Evolutionary conservation across 2,113 vertebrate species (phyloP).

Genomic region (Tiliqua scincoides): DNA sequence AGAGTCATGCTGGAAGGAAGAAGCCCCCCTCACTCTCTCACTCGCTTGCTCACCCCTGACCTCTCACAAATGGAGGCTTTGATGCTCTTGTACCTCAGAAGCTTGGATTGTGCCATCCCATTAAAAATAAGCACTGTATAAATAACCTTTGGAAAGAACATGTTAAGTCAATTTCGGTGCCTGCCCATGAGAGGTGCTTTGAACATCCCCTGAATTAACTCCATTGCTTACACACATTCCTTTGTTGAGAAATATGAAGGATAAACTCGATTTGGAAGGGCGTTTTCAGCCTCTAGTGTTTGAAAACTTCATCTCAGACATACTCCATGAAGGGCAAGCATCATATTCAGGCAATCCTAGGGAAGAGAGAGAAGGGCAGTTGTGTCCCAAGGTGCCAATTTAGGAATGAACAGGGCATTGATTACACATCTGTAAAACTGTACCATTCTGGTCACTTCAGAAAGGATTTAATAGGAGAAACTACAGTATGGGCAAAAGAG

Average conservation of each 20-base stretch:
- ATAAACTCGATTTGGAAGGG: background rate
- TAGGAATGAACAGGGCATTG: too few relatives aligned
- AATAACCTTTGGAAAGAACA: slow-evolving; percentile 13
- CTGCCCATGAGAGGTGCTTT: background rate
- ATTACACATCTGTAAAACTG: background rate
- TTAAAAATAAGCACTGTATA: background rate
- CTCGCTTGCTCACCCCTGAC: background rate
- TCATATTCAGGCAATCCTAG: background rate
- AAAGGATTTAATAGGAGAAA: too few relatives aligned
- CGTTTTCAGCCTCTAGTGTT: background rate
- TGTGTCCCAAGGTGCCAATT: background rate
- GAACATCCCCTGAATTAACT: background rate
- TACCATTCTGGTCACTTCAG: background rate
- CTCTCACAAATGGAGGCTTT: background rate
- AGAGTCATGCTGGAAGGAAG: background rate
- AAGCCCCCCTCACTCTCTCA: background rate
- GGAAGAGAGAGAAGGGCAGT: background rate
- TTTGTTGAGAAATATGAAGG: background rate
- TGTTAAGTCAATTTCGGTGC: background rate
- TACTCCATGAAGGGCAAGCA: background rate
- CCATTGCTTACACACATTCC: background rate
- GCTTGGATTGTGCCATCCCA: background rate
- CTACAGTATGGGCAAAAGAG: too few relatives aligned
- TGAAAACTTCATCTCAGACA: background rate
- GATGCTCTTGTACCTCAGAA: background rate